A percentile compares a stretch with the other conserved stretches of the same genome.
Conservation (phyloP, 1,140 invertebrate species). For the Pollicipes pollicipes region DNA sequence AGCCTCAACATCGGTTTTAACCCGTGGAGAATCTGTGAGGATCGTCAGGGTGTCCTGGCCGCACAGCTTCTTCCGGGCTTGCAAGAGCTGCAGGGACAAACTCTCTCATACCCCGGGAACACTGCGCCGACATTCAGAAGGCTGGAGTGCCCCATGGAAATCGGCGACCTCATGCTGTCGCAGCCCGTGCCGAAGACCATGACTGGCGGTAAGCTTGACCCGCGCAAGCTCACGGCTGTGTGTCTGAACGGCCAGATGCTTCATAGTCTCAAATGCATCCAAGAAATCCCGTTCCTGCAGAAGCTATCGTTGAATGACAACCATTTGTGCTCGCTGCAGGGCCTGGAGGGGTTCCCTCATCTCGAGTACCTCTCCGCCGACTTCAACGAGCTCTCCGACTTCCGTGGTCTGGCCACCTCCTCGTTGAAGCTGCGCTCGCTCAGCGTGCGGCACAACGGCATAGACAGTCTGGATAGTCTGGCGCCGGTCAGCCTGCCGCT, state of each 20-base stretch:
- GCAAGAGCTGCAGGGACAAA: not conserved
- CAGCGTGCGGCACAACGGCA: not conserved
- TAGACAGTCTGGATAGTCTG: not conserved
- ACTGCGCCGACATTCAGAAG: not conserved
- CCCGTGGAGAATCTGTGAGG: not conserved
- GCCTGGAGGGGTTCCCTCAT: not conserved
- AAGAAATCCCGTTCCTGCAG: not conserved
- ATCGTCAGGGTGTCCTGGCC: not conserved
- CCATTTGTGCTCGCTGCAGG: not conserved
- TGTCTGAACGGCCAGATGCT: not conserved
- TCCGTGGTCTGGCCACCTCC: not conserved
- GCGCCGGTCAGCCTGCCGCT: not conserved
- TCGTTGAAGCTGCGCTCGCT: not conserved
- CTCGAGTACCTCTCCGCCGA: not conserved
- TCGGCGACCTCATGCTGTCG: not conserved
- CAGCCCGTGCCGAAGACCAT: too few species aligned
- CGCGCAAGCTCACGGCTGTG: not conserved
- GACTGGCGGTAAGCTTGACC: not conserved
- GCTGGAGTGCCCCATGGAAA: not conserved
- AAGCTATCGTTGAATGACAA: not conserved
- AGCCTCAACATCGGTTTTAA: not conserved
- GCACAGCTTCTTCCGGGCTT: not conserved
- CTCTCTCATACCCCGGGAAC: not conserved
- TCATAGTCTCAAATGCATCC: not conserved
- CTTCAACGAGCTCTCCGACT: not conserved